Percentiles rank a stretch among this genome's conserved stretches.
Evolutionary conservation across 2,797 vertebrate genomes (phyloP).

Genomic region (Cynopterus sphinx): DNA sequence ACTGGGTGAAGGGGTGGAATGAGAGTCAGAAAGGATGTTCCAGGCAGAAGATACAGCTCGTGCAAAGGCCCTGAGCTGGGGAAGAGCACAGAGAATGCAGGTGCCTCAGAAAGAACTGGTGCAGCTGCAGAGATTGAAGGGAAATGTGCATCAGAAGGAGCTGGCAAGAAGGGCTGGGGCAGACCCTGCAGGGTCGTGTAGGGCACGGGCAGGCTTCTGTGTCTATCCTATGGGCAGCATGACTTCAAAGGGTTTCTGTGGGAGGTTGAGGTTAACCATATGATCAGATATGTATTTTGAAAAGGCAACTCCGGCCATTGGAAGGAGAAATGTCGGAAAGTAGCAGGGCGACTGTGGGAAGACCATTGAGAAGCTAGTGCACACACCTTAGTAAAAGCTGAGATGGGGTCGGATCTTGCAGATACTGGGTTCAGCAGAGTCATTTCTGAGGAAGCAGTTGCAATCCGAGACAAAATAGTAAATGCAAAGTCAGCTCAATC

Average conservation of each 20-base stretch:
- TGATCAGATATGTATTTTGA: neutral
- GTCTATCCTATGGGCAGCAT: neutral
- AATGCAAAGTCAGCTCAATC: neutral
- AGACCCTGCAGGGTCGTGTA: neutral
- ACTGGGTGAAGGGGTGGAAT: neutral
- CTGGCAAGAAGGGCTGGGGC: neutral
- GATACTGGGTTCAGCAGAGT: neutral
- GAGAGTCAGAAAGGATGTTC: neutral
- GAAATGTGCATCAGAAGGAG: neutral
- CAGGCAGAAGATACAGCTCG: neutral
- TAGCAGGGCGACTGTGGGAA: neutral
- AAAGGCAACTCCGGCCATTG: neutral
- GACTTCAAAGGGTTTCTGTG: neutral
- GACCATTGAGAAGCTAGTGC: neutral
- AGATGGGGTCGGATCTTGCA: neutral
- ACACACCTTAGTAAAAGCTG: neutral
- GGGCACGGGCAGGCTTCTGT: neutral
- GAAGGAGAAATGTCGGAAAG: neutral
- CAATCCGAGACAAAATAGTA: neutral
- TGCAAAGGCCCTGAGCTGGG: neutral
- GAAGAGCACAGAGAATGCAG: neutral
- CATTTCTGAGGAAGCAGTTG: neutral
- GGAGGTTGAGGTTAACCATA: neutral
- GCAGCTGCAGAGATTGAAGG: neutral
- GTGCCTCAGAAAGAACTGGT: neutral